Evolutionary conservation across 2,113 vertebrate genomes (phyloP), one percentile per base, ranked within the genome.

Genomic region (Litocranius walleri): DNA sequence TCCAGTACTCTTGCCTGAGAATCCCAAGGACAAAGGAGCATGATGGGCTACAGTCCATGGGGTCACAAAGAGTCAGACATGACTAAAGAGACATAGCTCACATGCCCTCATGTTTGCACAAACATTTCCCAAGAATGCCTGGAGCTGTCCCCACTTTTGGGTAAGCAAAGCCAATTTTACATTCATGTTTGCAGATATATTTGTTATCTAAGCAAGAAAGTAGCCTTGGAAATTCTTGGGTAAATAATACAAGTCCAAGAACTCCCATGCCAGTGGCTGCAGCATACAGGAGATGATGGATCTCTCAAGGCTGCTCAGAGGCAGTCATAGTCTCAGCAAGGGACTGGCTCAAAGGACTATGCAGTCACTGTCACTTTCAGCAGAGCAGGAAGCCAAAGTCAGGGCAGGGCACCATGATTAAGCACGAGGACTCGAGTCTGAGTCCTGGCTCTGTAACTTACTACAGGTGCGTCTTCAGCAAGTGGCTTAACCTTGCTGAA

Each of bases 181-280:
- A 33, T 78, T 74, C 77, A n/a, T 94, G 93, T 97, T 97, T 98
- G 85, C 97, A 95, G 64, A 96, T 4, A 56, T 90, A 90, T 97
- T 94, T 97, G 90, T 96, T 92, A 78, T 88, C 89, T 62, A 98
- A 97, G 30, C 61, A 64, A 97, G 95, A 94, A 92, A 92, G 67
- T 92, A 96, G 96, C 33, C 43, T 94, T 94, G 81, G 4, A 96
- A 94, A 97, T 48, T 95, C 96, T 97, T 92, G 82, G 54, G 94
- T 96, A 97, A 98, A 96, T 97, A 97, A 78, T 50, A 27, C 92
- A 95, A 97, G 88, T 56, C 93, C 57, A 78, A 90, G 85, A 96
- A 90, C 83, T 90, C 74, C 59, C 91, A 61, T 43, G 45, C 36
- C 71, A 91, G 33, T 19, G 88, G 52, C 83, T 61, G 82, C 25